Evolutionary conservation across 1,140 invertebrate genomes (phyloP), one percentile per base, ranked within the genome.

Genomic region (Macrotrachela quadricornifera): DNA sequence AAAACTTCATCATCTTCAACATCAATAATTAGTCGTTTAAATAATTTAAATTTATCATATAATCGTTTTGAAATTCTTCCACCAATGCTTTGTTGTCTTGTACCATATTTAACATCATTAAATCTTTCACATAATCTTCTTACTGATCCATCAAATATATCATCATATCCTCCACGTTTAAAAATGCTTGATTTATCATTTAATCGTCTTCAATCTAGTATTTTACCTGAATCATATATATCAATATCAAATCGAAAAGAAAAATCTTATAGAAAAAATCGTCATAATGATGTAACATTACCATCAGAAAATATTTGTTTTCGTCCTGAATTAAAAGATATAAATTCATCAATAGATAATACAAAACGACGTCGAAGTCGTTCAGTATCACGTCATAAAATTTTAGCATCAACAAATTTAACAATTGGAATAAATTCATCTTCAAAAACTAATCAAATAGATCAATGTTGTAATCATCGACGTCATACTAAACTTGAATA

Each of bases 141-240:
- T 61, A 58, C 56, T 68, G n/a, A 83, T 88, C 79, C 62, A 10
- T 85, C 85, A 13, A 79, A 83, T 59, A 81, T 92, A 38, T 83
- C 81, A 10, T 81, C 82, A 44, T 88, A 88, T 67, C 90, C 91
- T 4, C 77, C 78, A 41, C 79, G 77, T 46, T 68, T 95, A 1
- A 83, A 87, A 57, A 86, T 91, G 64, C 66, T 96, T 1, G 90
- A 95, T 70, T 70, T 95, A 15, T 86, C 83, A 11, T 81, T 90
- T 62, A 95, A 95, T 68, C 78, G 82, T 64, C 85, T 95, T 48
- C 77, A 21, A 30, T 30, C 2, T 30, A 30, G 3, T 30, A 30
- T 30, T 30, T 30, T 30, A 30, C 8, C 21, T 30, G 21, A 30
- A 30, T 30, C 21, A 30, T 30, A 4, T 1, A 40, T 13, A 51